Evolutionary conservation across 2,113 vertebrate species (phyloP), one percentile per base, ranked within the genome.

Genomic region (Anguilla japonica): DNA sequence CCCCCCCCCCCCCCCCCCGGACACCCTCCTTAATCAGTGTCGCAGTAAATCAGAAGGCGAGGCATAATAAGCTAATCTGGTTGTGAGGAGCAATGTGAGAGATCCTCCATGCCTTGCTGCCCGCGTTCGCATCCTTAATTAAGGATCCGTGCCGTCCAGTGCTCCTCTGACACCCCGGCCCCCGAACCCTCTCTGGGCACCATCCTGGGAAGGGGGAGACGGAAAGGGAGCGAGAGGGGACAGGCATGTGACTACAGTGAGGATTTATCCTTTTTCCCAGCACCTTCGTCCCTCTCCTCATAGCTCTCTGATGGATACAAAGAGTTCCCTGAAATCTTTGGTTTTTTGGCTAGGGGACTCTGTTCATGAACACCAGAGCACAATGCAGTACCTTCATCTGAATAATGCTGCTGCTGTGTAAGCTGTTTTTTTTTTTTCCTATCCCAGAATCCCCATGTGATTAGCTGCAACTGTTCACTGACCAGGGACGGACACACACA

Each of bases 21-120:
- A 89, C 63, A 87, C 41, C 88, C 90, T 89, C 91, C 89, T 92
- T 92, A 91, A 92, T 94, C 90, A 92, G 89, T 90, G 92, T 94
- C 89, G 88, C 89, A 5, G 81, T 95, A 93, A 93, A 93, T 94
- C 91, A 91, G 90, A 89, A 84, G 53, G 88, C 26, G 67, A 81
- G 84, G 71, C 86, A 88, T 90, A 89, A 91, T 91, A 91, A 90
- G 88, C 91, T 92, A 91, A 87, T 92, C 79, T 89, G 82, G 79
- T 71, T 86, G 91, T 87, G 83, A 87, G 63, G 85, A 91, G 84
- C 87, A 88, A 88, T 89, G 50, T 71, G 41, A 40, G 71, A 75
- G 71, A 75, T 83, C 22, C 53, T 56, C 39, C 26, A n/a, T 43
- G 29, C 34, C 14, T 41, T n/a, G 50, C 56, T 11, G 9, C 43